Percentiles rank a stretch among this genome's conserved stretches.
phyloP scores from a whole-genome alignment of 92 coral and sea anemone species.

The Umimayanthus kanabou region DNA sequence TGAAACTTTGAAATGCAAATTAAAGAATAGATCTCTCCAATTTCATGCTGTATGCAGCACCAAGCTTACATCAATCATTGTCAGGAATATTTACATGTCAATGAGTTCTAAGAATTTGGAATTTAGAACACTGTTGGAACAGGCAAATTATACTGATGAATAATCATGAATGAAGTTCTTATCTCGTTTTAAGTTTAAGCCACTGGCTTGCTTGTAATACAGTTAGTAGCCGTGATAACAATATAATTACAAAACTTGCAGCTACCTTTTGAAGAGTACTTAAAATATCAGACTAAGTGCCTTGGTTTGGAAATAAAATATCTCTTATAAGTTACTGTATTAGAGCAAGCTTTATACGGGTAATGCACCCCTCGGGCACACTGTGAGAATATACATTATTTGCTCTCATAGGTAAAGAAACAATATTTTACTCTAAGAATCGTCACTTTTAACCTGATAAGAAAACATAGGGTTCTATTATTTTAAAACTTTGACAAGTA shows the following conservation, averaged over 20 bases:
- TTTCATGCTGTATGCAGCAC: not conserved
- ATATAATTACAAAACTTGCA: too few relatives aligned
- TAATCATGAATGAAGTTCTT: not conserved
- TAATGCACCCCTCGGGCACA: not conserved
- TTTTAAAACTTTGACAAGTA: not conserved
- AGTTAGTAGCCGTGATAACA: too few relatives aligned
- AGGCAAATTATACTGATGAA: not conserved
- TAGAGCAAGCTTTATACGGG: not conserved
- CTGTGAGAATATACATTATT: not conserved
- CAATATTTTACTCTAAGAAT: not conserved
- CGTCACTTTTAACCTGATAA: not conserved
- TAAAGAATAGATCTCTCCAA: not conserved
- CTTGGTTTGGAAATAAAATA: not conserved
- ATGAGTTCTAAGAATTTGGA: too few relatives aligned
- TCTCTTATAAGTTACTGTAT: not conserved
- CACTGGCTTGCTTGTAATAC: too few relatives aligned
- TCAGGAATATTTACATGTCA: not conserved
- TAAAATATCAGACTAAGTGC: too few relatives aligned
- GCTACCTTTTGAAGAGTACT: too few relatives aligned
- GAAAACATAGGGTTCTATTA: not conserved
- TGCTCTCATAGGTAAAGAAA: not conserved
- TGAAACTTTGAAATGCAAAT: not conserved
- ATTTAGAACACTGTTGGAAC: not conserved
- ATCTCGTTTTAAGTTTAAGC: too few relatives aligned
- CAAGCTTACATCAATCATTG: not conserved